Evolutionary conservation across 2,113 vertebrate genomes (phyloP).

Genomic region (Grammomys surdaster): DNA sequence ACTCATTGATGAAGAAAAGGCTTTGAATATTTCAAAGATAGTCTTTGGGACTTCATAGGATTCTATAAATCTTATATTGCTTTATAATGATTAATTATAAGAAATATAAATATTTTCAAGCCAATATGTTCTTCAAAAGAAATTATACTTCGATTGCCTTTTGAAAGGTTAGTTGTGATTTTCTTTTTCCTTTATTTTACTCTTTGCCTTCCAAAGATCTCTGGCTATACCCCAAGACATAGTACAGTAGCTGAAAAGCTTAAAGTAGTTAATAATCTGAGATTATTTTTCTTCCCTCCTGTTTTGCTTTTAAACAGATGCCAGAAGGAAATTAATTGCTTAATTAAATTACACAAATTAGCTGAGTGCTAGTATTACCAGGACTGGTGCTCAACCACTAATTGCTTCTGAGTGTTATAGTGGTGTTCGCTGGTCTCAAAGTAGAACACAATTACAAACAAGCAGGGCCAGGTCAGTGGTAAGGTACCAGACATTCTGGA

Average conservation of each 20-base stretch:
- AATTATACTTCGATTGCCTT: constrained; percentile 36
- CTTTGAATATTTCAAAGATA: neutral
- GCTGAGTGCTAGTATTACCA: constrained; percentile 40
- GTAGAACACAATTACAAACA: constrained; percentile 1
- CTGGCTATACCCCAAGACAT: neutral
- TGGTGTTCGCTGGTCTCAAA: constrained; percentile 35
- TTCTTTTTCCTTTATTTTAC: constrained; percentile 58
- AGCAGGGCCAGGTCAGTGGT: neutral
- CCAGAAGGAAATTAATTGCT: constrained; percentile 73
- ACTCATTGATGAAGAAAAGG: neutral
- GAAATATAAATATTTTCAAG: neutral
- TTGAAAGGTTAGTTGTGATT: constrained; percentile 57
- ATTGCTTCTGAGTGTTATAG: constrained; percentile 45
- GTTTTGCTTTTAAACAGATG: constrained; percentile 60
- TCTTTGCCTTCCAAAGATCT: constrained; percentile 48
- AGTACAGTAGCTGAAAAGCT: constrained; percentile 52
- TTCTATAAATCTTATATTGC: constrained; percentile 6
- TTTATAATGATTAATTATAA: constrained; percentile 40
- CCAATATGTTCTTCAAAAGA: neutral
- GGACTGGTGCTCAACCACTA: neutral
- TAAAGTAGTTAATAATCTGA: constrained; percentile 50
- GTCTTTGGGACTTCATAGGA: neutral
- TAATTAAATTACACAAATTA: constrained; percentile 73
- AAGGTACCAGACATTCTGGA: neutral
- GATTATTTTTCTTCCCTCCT: constrained; percentile 53